Percentiles rank a stretch among this genome's conserved stretches.
Evolutionary conservation across 2,888 invertebrate genomes (phyloP).

Genomic region (Aphidoletes aphidimyza): DNA sequence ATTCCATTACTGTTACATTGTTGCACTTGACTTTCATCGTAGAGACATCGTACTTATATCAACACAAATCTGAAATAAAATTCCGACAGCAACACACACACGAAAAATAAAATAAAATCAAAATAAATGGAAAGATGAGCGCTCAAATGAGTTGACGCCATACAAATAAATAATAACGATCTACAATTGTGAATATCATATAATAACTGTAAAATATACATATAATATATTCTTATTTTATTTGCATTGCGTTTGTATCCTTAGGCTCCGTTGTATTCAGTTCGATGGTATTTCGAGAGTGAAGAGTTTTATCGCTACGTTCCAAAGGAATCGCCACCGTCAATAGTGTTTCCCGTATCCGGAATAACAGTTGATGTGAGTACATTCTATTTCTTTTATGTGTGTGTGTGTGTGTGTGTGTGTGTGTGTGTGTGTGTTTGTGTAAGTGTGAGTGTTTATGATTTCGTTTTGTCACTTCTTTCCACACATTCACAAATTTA

Average conservation of each 20-base stretch:
- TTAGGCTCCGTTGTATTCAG: constrained; percentile 70
- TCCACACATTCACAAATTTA: too few relatives aligned
- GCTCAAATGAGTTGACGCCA: not conserved
- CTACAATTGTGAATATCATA: constrained; percentile 22
- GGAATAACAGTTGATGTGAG: constrained; percentile 73
- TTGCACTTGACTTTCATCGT: not conserved
- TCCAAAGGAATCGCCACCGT: constrained; percentile 71
- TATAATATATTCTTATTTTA: not conserved
- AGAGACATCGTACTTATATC: not conserved
- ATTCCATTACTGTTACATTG: not conserved
- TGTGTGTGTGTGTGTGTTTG: too few relatives aligned
- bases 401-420: too few relatives aligned
- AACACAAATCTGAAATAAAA: not conserved
- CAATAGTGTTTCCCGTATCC: constrained; percentile 69
- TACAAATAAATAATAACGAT: constrained; percentile 12
- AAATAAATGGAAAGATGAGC: not conserved
- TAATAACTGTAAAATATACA: constrained; percentile 54
- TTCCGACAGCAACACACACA: not conserved
- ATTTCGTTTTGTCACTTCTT: too few relatives aligned
- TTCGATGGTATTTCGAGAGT: constrained; percentile 73
- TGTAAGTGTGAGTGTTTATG: too few relatives aligned
- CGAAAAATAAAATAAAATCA: not conserved
- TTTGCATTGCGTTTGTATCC: constrained; percentile 51
- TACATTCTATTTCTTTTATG: constrained; percentile 58
- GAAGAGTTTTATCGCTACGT: constrained; percentile 74